Evolutionary conservation across 2,888 invertebrate species (phyloP).

Genomic region (Dorcus hopei): DNA sequence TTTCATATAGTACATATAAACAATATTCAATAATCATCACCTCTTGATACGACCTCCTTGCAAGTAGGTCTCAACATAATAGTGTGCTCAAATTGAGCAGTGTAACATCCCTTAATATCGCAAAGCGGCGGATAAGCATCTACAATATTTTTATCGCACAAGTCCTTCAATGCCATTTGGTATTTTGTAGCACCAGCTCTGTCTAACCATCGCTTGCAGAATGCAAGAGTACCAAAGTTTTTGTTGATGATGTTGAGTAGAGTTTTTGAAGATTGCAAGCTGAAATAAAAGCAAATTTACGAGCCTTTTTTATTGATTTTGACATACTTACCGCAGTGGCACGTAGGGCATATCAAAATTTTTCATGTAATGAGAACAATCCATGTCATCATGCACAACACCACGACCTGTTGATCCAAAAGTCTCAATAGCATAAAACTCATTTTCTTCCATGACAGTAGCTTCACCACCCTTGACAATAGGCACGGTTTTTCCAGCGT

Average conservation of each 20-base stretch:
- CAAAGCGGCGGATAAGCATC: conserved; percentile 98
- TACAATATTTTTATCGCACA: conserved; percentile 97
- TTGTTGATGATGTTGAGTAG: conserved; percentile 91
- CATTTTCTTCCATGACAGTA: conserved; percentile 97
- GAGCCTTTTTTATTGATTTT: background rate
- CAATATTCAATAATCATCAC: conserved; percentile 60
- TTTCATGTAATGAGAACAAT: conserved; percentile 99
- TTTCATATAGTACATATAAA: background rate
- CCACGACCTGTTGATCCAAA: conserved; percentile 97
- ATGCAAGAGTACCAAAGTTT: conserved; percentile 95
- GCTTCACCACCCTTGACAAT: conserved; percentile 99
- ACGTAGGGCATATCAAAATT: conserved; percentile 92
- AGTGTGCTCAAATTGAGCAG: conserved; percentile 99
- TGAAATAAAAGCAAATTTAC: conserved; percentile 40
- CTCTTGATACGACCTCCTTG: conserved; percentile 96
- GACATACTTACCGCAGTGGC: conserved; percentile 67
- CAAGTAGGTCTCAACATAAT: conserved; percentile 95
- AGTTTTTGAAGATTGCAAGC: conserved; percentile 89
- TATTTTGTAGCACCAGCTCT: conserved; percentile 95
- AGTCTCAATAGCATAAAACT: conserved; percentile 99
- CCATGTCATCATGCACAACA: conserved; percentile 97
- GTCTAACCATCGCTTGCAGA: conserved; percentile 99
- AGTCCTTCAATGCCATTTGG: conserved; percentile 96
- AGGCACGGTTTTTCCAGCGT: conserved; percentile 98
- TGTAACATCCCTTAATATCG: conserved; percentile 96